Evolutionary conservation across 2,888 invertebrate genomes (phyloP).

Genomic region (Autographa gamma): DNA sequence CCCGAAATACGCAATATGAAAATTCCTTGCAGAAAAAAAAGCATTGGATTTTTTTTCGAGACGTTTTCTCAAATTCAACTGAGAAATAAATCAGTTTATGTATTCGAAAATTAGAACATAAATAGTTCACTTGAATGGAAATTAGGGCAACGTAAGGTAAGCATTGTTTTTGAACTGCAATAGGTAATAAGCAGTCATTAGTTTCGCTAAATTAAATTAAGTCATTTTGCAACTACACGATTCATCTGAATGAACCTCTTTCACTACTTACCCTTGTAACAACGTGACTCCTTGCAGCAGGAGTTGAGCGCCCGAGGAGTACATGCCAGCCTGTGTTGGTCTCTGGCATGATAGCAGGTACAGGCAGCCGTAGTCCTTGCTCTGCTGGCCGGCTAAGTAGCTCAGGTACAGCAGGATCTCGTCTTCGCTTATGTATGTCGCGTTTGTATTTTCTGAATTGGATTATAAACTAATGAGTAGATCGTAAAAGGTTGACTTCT

Average conservation of each 20-base stretch:
- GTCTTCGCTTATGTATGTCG: slow-evolving; percentile 89
- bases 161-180: neutral
- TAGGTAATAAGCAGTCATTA: neutral
- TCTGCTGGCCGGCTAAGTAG: slow-evolving; percentile 91
- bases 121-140: neutral
- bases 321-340: slow-evolving; percentile 92
- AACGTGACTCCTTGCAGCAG: slow-evolving; percentile 92
- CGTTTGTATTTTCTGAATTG: slow-evolving; percentile 81
- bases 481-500: no score
- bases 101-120: neutral
- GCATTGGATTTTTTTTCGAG: no score
- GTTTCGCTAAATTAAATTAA: slow-evolving; percentile 1
- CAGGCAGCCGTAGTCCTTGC: slow-evolving; percentile 91
- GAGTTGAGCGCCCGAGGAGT: slow-evolving; percentile 93
- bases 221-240: neutral
- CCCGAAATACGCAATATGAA: no score
- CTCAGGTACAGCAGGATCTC: slow-evolving; percentile 92
- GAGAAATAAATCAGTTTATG: no score
- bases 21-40: no score
- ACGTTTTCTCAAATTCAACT: no score
- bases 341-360: slow-evolving; percentile 93
- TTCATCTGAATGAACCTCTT: neutral
- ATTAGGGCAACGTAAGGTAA: neutral
- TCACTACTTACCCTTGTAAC: slow-evolving; percentile 89
- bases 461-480: no score